These are phyloP conservation scores for Sebastes kiyomatsui DNA, from an alignment of 2,797 vertebrate genomes.

Conservation along the genomic window DNA sequence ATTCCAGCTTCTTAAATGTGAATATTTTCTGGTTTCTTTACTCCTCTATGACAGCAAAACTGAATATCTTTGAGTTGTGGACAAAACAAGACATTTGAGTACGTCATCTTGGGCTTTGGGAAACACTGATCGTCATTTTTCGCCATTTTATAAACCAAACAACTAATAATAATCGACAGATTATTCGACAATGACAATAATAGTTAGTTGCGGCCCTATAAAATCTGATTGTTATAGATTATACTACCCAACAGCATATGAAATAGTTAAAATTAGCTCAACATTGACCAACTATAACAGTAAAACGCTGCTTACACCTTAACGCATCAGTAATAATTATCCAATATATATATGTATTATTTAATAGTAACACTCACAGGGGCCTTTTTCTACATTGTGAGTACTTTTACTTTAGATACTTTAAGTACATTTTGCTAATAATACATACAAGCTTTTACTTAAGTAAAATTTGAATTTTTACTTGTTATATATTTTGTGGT, in stretches of 20 bases:
- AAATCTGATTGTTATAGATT: neutral
- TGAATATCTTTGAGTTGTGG: too few relatives aligned
- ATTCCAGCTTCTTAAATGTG: too few relatives aligned
- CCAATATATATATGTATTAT: neutral
- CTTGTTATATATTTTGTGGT: neutral
- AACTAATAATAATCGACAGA: too few relatives aligned
- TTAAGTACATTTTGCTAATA: neutral
- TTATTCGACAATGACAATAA: too few relatives aligned
- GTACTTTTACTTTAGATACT: neutral
- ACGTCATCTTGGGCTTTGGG: too few relatives aligned
- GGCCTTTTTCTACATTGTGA: neutral
- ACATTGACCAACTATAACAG: neutral
- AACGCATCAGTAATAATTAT: neutral
- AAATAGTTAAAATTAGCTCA: neutral
- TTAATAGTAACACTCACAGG: neutral
- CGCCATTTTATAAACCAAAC: too few relatives aligned
- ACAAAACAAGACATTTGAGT: too few relatives aligned
- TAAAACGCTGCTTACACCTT: neutral
- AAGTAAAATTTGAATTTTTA: too few relatives aligned
- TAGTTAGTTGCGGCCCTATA: rapidly evolving
- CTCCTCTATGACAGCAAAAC: too few relatives aligned
- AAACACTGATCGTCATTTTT: too few relatives aligned
- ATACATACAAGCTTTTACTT: neutral
- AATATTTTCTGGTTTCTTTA: too few relatives aligned
- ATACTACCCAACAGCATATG: neutral